These are phyloP conservation scores for Ctenopoma kingsleyae DNA, from an alignment of 2,797 vertebrate genomes.

Conservation along the genomic window DNA sequence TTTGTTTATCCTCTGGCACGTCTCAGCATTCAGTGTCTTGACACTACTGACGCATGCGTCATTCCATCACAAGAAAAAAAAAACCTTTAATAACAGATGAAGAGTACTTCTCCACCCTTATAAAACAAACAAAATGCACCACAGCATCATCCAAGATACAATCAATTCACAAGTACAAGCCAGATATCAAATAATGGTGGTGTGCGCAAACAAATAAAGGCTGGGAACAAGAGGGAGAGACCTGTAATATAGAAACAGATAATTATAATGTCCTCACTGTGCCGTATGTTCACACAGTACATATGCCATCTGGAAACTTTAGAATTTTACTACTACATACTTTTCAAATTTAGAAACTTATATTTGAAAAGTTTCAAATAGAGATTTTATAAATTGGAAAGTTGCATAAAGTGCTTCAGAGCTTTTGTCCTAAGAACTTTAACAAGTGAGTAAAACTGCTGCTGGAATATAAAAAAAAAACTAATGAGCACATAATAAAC, in stretches of 20 bases:
- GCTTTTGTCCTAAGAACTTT: no score
- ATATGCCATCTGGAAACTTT: no score
- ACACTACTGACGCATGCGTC: constrained; percentile 44
- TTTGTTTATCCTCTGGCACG: constrained; percentile 19
- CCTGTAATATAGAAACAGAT: not conserved
- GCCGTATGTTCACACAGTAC: no score
- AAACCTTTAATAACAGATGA: not conserved
- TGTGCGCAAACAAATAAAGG: constrained; percentile 16
- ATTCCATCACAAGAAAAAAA: constrained; percentile 15
- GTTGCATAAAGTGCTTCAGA: no score
- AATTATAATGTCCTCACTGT: no score
- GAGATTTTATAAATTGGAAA: no score
- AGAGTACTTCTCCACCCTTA: constrained; percentile 14
- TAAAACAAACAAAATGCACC: constrained; percentile 18
- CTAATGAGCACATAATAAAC: no score
- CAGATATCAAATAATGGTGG: not conserved
- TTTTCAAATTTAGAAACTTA: no score
- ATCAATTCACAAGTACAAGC: not conserved
- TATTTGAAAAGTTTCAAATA: no score
- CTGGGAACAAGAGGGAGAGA: not conserved
- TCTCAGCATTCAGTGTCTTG: constrained; percentile 8
- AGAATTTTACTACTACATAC: no score
- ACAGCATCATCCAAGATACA: not conserved
- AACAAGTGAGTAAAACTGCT: no score
- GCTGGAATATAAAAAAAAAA: no score